Percentiles rank a stretch among this genome's conserved stretches.
phyloP scores from a whole-genome alignment of 2,113 vertebrate species.

The Leiothrix lutea region DNA sequence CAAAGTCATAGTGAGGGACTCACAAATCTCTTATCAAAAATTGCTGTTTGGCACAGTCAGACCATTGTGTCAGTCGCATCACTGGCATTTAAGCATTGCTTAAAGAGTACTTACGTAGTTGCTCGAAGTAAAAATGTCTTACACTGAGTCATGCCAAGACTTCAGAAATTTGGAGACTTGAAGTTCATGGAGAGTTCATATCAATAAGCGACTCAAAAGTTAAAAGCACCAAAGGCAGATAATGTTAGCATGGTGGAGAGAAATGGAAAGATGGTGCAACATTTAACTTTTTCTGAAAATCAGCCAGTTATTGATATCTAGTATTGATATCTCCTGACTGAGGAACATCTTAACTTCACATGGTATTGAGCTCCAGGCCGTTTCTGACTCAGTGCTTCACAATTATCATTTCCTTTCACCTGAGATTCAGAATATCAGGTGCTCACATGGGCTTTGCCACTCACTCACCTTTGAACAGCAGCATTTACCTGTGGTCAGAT shows the following conservation, averaged over 20 bases:
- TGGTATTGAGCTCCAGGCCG: not conserved
- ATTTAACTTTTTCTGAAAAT: not conserved
- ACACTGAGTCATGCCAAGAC: not conserved
- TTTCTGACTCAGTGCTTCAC: not conserved
- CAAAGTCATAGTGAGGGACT: not conserved
- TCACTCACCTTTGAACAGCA: not conserved
- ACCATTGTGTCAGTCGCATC: not conserved
- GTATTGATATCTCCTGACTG: rapidly evolving
- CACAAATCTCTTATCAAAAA: not conserved
- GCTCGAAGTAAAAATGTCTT: not conserved
- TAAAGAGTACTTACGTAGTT: not conserved
- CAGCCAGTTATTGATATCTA: not conserved
- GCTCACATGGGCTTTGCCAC: not conserved
- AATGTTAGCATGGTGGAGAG: not conserved
- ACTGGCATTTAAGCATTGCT: not conserved
- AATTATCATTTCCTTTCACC: not conserved
- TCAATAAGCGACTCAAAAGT: not conserved
- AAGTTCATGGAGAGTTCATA: not conserved
- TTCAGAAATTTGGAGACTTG: not conserved
- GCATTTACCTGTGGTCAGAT: not conserved
- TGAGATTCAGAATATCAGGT: not conserved
- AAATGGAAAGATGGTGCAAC: not conserved
- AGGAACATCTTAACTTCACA: not conserved
- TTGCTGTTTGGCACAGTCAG: not conserved
- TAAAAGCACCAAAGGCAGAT: not conserved